Percentiles rank a stretch among this genome's conserved stretches.
These are phyloP conservation scores for Champsocephalus gunnari DNA, from an alignment of 2,797 vertebrate species.

Conservation along the genomic window DNA sequence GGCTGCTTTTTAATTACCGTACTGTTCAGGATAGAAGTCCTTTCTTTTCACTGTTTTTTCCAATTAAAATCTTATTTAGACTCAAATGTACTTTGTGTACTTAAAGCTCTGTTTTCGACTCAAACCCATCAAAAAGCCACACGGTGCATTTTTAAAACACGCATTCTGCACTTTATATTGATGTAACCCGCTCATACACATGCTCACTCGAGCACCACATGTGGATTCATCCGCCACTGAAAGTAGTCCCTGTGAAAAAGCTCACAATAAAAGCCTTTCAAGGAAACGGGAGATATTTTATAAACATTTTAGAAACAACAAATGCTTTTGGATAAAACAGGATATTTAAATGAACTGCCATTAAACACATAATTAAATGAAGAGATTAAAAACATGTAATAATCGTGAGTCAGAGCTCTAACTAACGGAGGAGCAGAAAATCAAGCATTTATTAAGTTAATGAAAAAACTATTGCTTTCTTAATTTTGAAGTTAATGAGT, in stretches of 20 bases:
- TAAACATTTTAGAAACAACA: not conserved
- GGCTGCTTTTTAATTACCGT: not conserved
- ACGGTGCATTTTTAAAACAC: no score
- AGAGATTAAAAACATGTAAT: not conserved
- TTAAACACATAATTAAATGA: not conserved
- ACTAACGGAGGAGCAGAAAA: not conserved
- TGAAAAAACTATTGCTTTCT: no score
- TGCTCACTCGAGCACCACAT: no score
- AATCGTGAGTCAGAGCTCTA: not conserved
- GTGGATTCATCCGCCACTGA: no score
- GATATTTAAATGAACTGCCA: not conserved
- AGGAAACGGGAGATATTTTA: not conserved
- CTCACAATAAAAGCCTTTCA: constrained; percentile 18
- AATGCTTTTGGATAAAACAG: not conserved
- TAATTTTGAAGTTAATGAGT: not conserved
- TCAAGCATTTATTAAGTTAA: no score
- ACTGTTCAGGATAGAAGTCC: not conserved
- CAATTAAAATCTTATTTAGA: no score
- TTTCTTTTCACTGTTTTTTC: no score
- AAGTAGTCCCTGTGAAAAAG: no score
- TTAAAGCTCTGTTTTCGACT: not conserved
- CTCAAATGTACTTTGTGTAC: not conserved
- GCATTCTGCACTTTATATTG: no score
- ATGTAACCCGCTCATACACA: no score
- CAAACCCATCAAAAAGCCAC: no score